Conservation (phyloP, 2,888 invertebrate genomes). For the Ophraella communa region DNA sequence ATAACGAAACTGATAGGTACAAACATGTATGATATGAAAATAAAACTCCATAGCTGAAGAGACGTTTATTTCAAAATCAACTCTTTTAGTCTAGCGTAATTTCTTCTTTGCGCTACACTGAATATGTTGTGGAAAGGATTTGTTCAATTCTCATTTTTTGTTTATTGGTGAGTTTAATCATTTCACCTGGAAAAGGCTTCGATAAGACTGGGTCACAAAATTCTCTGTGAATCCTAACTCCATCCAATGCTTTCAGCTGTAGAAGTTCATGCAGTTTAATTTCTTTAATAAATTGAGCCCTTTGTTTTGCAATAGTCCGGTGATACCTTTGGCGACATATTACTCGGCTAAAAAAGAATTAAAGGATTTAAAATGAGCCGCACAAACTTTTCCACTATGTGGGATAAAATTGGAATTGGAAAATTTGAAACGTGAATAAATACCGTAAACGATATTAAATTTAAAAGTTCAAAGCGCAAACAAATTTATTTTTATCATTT, state of each 20-base stretch:
- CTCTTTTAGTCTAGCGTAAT: background rate
- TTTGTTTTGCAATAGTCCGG: conserved; percentile 62
- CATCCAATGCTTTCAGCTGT: conserved; percentile 69
- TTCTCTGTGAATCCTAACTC: conserved; percentile 69
- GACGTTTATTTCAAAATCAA: background rate
- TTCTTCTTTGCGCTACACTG: too few species aligned
- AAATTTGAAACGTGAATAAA: too few species aligned
- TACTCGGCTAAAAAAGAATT: conserved; percentile 63
- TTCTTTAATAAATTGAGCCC: conserved; percentile 68
- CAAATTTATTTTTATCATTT: too few species aligned
- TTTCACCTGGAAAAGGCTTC: conserved; percentile 47
- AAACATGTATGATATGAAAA: too few species aligned
- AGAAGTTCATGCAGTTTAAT: conserved; percentile 67
- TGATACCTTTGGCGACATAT: conserved; percentile 69
- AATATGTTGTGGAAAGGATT: conserved; percentile 42
- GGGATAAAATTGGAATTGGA: background rate
- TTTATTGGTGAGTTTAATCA: conserved; percentile 49
- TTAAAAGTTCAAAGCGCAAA: too few species aligned
- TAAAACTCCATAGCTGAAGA: too few species aligned
- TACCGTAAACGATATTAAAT: too few species aligned
- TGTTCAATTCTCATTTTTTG: conserved; percentile 51
- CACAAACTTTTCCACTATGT: background rate
- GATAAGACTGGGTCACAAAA: conserved; percentile 67
- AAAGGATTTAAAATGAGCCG: background rate
- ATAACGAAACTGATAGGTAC: too few species aligned